Evolutionary conservation across 2,113 vertebrate genomes (phyloP).

Genomic region (Peromyscus maniculatus): DNA sequence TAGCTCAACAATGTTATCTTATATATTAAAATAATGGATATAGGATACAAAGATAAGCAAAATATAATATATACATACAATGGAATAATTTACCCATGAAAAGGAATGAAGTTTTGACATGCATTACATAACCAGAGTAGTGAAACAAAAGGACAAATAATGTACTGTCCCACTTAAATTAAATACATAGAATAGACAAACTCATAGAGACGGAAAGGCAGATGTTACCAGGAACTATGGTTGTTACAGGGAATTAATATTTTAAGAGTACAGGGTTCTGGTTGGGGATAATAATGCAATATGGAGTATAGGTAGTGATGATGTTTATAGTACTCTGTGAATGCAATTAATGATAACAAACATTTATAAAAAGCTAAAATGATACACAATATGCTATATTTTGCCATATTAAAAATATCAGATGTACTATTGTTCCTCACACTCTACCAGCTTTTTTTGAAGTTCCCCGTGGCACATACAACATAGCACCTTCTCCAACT

Average conservation of each 20-base stretch:
- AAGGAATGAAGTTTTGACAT: slow-evolving; percentile 32
- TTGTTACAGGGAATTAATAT: neutral
- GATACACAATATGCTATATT: neutral
- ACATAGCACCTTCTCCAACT: neutral
- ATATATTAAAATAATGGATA: slow-evolving; percentile 29
- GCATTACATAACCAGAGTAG: neutral
- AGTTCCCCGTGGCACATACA: neutral
- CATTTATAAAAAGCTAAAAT: neutral
- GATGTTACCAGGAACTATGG: neutral
- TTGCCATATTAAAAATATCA: slow-evolving; percentile 5
- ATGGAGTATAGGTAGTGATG: too few species aligned
- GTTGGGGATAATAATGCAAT: neutral
- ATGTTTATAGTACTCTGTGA: neutral
- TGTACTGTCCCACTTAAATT: neutral
- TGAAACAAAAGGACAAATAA: neutral
- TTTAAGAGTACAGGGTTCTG: neutral
- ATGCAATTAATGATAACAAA: neutral
- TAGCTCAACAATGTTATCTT: neutral
- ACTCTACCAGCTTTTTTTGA: neutral
- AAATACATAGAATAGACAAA: neutral
- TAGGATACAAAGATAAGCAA: neutral
- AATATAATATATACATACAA: neutral
- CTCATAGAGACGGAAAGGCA: neutral
- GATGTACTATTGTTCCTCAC: neutral
- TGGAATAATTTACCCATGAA: neutral